Conservation (phyloP, 2,888 invertebrate species). For the Yponomeuta evonymella region DNA sequence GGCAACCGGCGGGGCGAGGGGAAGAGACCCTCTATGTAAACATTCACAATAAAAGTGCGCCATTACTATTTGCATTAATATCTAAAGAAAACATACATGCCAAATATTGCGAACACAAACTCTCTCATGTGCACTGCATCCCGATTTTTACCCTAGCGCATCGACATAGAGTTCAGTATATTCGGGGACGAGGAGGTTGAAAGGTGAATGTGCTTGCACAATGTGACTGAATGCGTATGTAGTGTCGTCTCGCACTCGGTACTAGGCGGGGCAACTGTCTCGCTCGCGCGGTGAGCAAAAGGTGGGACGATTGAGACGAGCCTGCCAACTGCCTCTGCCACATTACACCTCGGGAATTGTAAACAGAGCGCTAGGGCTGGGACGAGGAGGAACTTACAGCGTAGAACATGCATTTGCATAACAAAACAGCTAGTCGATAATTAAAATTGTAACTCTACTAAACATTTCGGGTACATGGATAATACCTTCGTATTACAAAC, state of each 20-base stretch:
- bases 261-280: constrained; percentile 28
- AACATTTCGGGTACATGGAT: too few relatives aligned
- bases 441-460: too few relatives aligned
- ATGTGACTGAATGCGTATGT: constrained; percentile 51
- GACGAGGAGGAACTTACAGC: not conserved
- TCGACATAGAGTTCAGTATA: constrained; percentile 23
- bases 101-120: constrained; percentile 61
- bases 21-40: constrained; percentile 68
- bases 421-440: too few relatives aligned
- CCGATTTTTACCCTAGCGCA: constrained; percentile 31
- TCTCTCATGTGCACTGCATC: constrained; percentile 22
- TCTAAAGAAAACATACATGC: constrained; percentile 75
- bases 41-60: constrained; percentile 72
- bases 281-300: constrained; percentile 60
- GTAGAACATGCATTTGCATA: too few relatives aligned
- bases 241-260: constrained; percentile 35
- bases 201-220: constrained; percentile 50
- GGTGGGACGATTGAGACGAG: constrained; percentile 72
- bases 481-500: too few relatives aligned
- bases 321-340: constrained; percentile 74
- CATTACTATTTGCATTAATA: constrained; percentile 76
- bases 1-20: constrained; percentile 48
- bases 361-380: constrained; percentile 45
- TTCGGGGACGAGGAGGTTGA: constrained; percentile 24
- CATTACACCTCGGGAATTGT: constrained; percentile 65